Evolutionary conservation across 2,113 vertebrate species (phyloP), one percentile per base, ranked within the genome.

Genomic region (Micronisus gabar): DNA sequence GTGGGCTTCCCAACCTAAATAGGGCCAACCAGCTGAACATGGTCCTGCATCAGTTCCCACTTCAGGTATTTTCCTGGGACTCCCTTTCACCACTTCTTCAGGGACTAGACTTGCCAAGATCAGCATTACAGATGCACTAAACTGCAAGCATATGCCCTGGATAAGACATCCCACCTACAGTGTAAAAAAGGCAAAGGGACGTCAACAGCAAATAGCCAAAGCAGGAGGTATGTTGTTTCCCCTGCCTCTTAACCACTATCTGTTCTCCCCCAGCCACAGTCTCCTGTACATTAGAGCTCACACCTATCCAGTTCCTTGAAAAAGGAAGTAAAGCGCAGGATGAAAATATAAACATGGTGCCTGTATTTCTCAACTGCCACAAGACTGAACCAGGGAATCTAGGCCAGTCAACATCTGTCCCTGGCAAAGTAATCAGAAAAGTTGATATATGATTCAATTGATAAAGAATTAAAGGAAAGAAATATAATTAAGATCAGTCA

Each of bases 401-500:
- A 58, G 89, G 89, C 53, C 94, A 95, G 91, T n/a, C 58, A 78
- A 87, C 91, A 94, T 87, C 94, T 91, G 83, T 75, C 73, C 73
- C 84, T 22, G 66, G 86, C 94, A 85, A 76, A 95, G 62, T 2
- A 41, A 84, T 81, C 74, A 47, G 81, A 7, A 75, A 80, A 89
- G 89, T 16, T 87, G 78, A 55, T 85, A 6, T 22, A 14, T 17
- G 81, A 96, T 95, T 75, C 81, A 58, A 82, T n/a, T 76, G 89
- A 96, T 96, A 61, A 80, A 52, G 89, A 95, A 93, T 97, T 97
- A 95, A 88, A 91, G 81, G 78, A 68, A 32, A 86, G 78, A 36
- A 93, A 97, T 91, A 82, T 86, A 94, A 97, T 97, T 97, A 95
- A 65, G 81, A 89, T 89, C 95, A 94, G 95, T 86, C 96, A 96